phyloP scores from a whole-genome alignment of 2,888 invertebrate species.

The Linnaemya vulpina region DNA sequence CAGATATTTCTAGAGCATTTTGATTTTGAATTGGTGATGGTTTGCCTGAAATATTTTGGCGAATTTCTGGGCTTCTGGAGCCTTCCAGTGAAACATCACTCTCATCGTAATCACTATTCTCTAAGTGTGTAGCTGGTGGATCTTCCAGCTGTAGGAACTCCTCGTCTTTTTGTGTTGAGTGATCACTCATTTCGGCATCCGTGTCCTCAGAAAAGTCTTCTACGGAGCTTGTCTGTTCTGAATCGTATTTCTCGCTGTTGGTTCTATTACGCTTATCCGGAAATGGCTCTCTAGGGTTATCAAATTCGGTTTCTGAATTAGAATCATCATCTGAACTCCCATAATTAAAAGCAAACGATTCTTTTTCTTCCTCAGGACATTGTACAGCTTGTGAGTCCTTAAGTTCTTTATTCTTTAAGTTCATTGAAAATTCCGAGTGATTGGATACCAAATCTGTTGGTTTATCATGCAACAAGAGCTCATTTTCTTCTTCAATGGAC shows the following conservation, averaged over 20 bases:
- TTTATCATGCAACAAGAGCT: not conserved
- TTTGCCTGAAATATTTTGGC: no score
- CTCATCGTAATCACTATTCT: not conserved
- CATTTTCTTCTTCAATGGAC: not conserved
- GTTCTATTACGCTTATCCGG: not conserved
- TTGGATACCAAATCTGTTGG: not conserved
- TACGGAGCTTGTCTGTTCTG: not conserved
- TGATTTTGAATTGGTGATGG: not conserved
- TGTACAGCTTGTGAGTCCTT: not conserved
- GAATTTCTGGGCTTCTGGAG: no score
- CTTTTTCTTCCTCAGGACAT: not conserved
- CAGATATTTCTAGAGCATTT: not conserved
- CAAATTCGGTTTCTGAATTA: not conserved
- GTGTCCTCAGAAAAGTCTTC: constrained; percentile 3
- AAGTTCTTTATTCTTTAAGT: not conserved
- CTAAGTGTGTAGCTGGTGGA: not conserved
- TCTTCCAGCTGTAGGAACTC: not conserved
- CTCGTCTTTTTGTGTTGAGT: not conserved
- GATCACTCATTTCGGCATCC: not conserved
- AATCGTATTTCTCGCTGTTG: not conserved
- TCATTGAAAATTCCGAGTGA: not conserved
- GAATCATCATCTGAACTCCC: not conserved
- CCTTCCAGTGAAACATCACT: not conserved
- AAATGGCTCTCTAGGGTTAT: not conserved
- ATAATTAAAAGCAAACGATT: not conserved